Percentiles rank a stretch among this genome's conserved stretches.
These are phyloP conservation scores for Epinephelus moara DNA, from an alignment of 2,113 vertebrate species.

Conservation along the genomic window DNA sequence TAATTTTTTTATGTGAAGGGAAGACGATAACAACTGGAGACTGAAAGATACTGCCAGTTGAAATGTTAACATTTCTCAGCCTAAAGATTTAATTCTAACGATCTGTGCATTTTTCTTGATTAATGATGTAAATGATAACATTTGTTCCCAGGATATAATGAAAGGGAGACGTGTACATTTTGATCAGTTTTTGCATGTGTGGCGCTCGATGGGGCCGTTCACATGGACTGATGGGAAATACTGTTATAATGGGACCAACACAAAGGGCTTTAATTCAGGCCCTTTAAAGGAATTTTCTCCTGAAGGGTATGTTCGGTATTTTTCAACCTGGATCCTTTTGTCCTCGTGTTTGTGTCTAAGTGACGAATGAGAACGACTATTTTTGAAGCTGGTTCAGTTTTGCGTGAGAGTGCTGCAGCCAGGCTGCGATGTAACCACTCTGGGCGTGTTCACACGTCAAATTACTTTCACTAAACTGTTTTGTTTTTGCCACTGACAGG, in stretches of 20 bases:
- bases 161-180: slow-evolving; percentile 67
- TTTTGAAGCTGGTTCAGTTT: too few species aligned
- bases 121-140: slow-evolving; percentile 62
- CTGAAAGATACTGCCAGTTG: slow-evolving; percentile 49
- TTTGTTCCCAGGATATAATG: slow-evolving; percentile 55
- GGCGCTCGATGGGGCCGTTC: slow-evolving; percentile 7
- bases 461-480: too few species aligned
- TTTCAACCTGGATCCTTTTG: too few species aligned
- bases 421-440: too few species aligned
- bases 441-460: too few species aligned
- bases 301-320: not conserved
- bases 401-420: too few species aligned
- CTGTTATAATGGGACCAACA: slow-evolving; percentile 68
- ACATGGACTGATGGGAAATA: slow-evolving; percentile 34
- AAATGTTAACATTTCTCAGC: slow-evolving; percentile 51
- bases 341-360: too few species aligned
- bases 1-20: slow-evolving; percentile 30
- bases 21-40: slow-evolving; percentile 29
- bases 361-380: too few species aligned
- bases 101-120: slow-evolving; percentile 37
- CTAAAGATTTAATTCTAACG: slow-evolving; percentile 45
- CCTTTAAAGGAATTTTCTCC: slow-evolving; percentile 13
- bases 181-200: slow-evolving; percentile 39
- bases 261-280: slow-evolving; percentile 27
- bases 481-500: too few species aligned